Conservation (phyloP, 2,888 invertebrate genomes). For the Didymodactylos carnosus region DNA sequence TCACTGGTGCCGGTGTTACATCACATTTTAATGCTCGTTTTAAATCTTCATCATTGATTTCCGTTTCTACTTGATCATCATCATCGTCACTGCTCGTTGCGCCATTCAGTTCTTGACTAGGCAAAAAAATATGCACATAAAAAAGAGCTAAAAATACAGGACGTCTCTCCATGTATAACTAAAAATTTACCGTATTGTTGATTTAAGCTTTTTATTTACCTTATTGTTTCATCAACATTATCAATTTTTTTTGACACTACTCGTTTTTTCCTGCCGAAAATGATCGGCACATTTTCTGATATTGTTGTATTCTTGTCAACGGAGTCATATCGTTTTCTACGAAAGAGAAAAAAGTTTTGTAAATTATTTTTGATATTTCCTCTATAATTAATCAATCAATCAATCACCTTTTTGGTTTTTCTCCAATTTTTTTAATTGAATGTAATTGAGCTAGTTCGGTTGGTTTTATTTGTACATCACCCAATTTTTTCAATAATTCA, state of each 20-base stretch:
- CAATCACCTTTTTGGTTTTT: conserved; percentile 4
- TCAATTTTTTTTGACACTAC: neutral
- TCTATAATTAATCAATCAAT: no score
- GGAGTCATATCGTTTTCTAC: no score
- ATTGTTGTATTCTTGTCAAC: no score
- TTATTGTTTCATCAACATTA: conserved; percentile 12
- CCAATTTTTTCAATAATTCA: conserved; percentile 8
- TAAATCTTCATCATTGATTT: conserved; percentile 17
- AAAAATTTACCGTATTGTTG: no score
- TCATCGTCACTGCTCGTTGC: conserved; percentile 16
- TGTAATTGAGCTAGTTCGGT: conserved; percentile 2
- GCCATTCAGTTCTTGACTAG: neutral
- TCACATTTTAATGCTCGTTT: neutral
- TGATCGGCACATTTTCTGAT: neutral
- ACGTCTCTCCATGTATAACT: no score
- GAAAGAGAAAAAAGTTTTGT: no score
- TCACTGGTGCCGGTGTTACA: neutral
- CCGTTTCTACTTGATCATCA: conserved; percentile 15
- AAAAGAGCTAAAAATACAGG: no score
- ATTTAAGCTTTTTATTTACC: conserved; percentile 25
- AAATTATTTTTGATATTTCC: no score
- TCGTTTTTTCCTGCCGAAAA: neutral
- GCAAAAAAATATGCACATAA: no score
- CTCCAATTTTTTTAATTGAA: conserved; percentile 13
- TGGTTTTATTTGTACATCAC: neutral